Evolutionary conservation across 2,797 vertebrate genomes (phyloP).

Genomic region (Platalea minor): DNA sequence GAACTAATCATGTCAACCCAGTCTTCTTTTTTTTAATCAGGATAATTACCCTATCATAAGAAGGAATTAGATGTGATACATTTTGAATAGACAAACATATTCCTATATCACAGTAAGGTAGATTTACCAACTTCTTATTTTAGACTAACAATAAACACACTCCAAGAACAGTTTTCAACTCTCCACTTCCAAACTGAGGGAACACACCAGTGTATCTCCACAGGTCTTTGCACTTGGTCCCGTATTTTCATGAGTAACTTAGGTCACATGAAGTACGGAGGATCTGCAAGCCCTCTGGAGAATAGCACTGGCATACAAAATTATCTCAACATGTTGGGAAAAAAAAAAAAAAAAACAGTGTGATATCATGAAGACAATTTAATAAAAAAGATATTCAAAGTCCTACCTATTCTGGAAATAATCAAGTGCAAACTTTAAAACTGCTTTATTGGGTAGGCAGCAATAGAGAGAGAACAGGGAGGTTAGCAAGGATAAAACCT

Average conservation of each 20-base stretch:
- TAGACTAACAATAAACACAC: not conserved
- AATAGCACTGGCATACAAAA: not conserved
- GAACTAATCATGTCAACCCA: not conserved
- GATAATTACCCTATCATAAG: not conserved
- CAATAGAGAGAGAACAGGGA: not conserved
- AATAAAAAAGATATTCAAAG: not conserved
- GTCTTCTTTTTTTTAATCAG: not conserved
- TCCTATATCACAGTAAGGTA: not conserved
- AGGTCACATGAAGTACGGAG: fast-evolving
- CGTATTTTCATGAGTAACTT: not conserved
- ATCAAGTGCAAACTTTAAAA: not conserved
- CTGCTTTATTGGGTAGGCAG: not conserved
- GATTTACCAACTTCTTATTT: not conserved
- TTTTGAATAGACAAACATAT: not conserved
- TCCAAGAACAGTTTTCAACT: not conserved
- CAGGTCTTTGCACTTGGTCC: not conserved
- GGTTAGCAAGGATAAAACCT: not conserved
- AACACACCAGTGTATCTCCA: not conserved
- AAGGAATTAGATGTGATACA: not conserved
- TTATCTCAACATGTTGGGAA: not conserved
- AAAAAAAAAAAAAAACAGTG: not conserved
- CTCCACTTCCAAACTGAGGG: not conserved
- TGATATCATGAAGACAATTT: not conserved
- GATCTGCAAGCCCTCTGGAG: not conserved
- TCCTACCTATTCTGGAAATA: not conserved